Evolutionary conservation across 2,888 invertebrate species (phyloP).

Genomic region (Phasia obesa): DNA sequence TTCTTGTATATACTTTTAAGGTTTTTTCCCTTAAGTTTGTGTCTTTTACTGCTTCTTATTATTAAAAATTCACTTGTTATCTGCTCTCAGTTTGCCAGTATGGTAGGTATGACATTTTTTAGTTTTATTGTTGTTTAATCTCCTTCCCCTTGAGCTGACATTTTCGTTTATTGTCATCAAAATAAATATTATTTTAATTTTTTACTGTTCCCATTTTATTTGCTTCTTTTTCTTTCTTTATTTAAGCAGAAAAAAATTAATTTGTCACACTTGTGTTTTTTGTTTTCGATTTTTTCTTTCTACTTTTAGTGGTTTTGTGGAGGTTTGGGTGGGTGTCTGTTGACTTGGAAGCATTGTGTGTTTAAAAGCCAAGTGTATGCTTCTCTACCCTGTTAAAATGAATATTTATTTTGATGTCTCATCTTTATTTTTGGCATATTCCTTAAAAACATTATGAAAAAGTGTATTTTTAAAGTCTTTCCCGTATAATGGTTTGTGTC

Average conservation of each 20-base stretch:
- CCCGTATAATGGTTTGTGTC: slow-evolving; percentile 24
- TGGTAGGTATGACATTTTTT: background rate
- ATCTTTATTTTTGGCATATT: slow-evolving; percentile 5
- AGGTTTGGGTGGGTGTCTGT: background rate
- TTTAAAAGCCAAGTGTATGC: slow-evolving; percentile 44
- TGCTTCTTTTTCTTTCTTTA: slow-evolving; percentile 19
- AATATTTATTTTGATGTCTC: slow-evolving; percentile 40
- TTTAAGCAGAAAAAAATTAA: slow-evolving; percentile 65
- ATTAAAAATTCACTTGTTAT: slow-evolving; percentile 20
- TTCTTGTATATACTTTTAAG: background rate
- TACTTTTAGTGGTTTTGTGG: background rate
- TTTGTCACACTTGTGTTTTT: slow-evolving; percentile 70
- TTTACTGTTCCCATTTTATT: slow-evolving; percentile 30
- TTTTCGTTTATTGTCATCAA: slow-evolving; percentile 73
- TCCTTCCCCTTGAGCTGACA: background rate
- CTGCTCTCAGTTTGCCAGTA: slow-evolving; percentile 5
- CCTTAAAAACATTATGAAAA: background rate
- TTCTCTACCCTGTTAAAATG: slow-evolving; percentile 34
- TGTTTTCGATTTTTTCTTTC: background rate
- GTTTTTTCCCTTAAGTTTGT: slow-evolving; percentile 15
- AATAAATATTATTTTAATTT: slow-evolving; percentile 79
- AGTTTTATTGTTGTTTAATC: background rate
- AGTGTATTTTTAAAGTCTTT: background rate
- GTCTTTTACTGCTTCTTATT: background rate
- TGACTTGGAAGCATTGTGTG: background rate